A percentile compares a stretch with the other conserved stretches of the same genome.
Evolutionary conservation across 2,888 invertebrate genomes (phyloP).

Genomic region (Ernsta delagoae): DNA sequence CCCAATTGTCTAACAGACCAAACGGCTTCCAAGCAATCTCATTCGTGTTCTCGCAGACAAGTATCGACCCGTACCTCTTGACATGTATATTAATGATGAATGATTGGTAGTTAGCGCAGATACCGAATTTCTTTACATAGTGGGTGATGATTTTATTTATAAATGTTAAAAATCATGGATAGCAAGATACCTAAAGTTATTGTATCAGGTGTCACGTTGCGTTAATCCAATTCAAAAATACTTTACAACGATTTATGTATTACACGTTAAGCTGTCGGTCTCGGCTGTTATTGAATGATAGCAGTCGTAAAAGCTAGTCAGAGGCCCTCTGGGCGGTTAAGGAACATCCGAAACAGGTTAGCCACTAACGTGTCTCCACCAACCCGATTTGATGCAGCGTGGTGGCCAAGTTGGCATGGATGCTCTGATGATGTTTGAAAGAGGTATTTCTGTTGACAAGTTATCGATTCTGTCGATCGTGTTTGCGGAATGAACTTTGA

Average conservation of each 20-base stretch:
- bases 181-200: too few relatives aligned
- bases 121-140: neutral
- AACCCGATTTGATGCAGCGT: too few relatives aligned
- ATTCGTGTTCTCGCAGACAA: constrained; percentile 5
- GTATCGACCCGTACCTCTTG: constrained; percentile 26
- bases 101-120: neutral
- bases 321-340: too few relatives aligned
- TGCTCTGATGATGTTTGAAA: constrained; percentile 8
- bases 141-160: too few relatives aligned
- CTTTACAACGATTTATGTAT: neutral
- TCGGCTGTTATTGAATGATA: too few relatives aligned
- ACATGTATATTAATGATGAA: constrained; percentile 3
- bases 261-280: too few relatives aligned
- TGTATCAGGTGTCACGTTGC: too few relatives aligned
- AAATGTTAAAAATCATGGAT: too few relatives aligned
- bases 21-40: neutral
- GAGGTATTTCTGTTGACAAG: constrained; percentile 19
- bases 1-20: constrained; percentile 27
- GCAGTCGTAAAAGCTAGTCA: too few relatives aligned
- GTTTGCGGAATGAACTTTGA: constrained; percentile 19
- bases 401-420: neutral
- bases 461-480: constrained; percentile 16
- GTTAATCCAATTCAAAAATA: too few relatives aligned
- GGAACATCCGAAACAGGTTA: neutral
- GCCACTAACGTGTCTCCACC: too few relatives aligned